Conservation (phyloP, 1,140 invertebrate species). For the Penaeus vannamei region DNA sequence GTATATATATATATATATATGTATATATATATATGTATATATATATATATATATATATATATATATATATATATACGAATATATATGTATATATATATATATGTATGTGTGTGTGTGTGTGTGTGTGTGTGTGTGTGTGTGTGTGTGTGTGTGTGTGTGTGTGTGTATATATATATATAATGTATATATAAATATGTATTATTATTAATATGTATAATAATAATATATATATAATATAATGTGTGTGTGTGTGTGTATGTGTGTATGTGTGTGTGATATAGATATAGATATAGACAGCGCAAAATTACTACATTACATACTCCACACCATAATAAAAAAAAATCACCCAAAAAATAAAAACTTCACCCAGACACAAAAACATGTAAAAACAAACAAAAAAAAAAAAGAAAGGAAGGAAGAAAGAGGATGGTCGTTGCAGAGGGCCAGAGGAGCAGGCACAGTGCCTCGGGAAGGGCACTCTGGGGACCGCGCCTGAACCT, state of each 20-base stretch:
- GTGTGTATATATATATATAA: not conserved
- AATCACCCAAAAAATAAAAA: not conserved
- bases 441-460: not conserved
- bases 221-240: not conserved
- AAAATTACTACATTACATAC: not conserved
- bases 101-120: too few relatives aligned
- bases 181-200: not conserved
- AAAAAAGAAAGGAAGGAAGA: too few relatives aligned
- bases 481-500: too few relatives aligned
- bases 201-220: not conserved
- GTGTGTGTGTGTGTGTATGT: too few relatives aligned
- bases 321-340: not conserved
- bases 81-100: too few relatives aligned
- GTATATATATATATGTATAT: too few relatives aligned
- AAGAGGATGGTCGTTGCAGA: not conserved
- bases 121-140: too few relatives aligned
- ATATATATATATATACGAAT: too few relatives aligned
- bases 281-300: not conserved
- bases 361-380: not conserved
- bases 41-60: too few relatives aligned
- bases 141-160: too few relatives aligned
- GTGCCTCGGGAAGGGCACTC: not conserved
- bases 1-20: too few relatives aligned
- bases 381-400: too few relatives aligned
- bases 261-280: not conserved